phyloP scores from a whole-genome alignment of 2,113 vertebrate species.

The Urocitellus parryii region DNA sequence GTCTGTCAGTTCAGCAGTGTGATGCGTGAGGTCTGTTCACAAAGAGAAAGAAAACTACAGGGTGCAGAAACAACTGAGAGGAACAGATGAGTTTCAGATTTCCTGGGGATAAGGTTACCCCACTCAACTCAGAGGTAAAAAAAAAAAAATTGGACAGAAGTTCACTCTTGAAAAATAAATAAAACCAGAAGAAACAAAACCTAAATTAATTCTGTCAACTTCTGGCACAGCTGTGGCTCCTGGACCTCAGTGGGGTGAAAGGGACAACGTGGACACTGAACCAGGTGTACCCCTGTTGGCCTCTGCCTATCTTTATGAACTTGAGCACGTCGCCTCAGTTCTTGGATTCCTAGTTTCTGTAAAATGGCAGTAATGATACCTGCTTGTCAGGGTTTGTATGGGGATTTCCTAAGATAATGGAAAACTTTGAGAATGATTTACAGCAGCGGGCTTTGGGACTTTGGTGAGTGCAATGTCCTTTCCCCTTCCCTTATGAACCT shows the following conservation, averaged over 20 bases:
- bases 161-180: neutral
- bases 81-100: neutral
- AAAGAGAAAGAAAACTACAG: slow-evolving; percentile 32
- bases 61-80: slow-evolving; percentile 2
- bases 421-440: neutral
- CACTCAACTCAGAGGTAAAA: neutral
- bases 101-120: neutral
- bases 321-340: neutral
- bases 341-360: neutral
- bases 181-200: neutral
- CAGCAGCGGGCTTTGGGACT: fast-evolving
- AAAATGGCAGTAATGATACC: neutral
- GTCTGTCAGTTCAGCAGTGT: slow-evolving; percentile 31
- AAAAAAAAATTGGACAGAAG: neutral
- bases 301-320: neutral
- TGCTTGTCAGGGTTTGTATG: neutral
- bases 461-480: neutral
- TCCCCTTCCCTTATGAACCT: neutral
- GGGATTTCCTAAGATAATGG: neutral
- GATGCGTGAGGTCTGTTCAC: slow-evolving; percentile 40
- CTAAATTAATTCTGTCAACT: neutral
- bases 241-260: neutral
- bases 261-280: neutral
- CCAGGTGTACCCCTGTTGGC: fast-evolving
- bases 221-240: neutral